Evolutionary conservation across 1,140 invertebrate species (phyloP).

Genomic region (Mizuhopecten yessoensis): DNA sequence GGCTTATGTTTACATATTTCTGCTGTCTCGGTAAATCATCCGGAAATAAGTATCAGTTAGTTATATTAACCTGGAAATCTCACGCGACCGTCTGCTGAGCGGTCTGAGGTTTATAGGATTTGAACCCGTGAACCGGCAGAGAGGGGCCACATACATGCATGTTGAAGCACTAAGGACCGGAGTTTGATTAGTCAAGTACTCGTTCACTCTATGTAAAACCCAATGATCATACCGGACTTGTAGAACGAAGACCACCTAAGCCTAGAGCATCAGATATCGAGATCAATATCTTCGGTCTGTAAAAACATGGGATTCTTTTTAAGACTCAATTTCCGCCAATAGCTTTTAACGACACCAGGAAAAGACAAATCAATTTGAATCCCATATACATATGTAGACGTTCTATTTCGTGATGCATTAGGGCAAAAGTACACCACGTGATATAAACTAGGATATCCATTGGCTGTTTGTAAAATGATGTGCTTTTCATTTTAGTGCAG

Average conservation of each 20-base stretch:
- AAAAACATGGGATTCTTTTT: not conserved
- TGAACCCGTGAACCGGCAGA: not conserved
- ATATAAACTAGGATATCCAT: too few relatives aligned
- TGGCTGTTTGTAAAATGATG: too few relatives aligned
- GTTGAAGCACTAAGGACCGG: not conserved
- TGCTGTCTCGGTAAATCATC: not conserved
- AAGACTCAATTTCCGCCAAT: conserved; percentile 7
- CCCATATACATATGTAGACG: not conserved
- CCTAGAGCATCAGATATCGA: not conserved
- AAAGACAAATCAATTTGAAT: not conserved
- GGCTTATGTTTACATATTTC: not conserved
- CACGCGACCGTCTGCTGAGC: not conserved
- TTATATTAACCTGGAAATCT: not conserved
- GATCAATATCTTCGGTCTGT: not conserved
- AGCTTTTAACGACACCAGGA: not conserved
- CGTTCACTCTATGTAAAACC: not conserved
- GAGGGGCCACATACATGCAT: too few relatives aligned
- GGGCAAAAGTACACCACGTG: too few relatives aligned
- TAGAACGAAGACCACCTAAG: not conserved
- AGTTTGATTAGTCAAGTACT: not conserved
- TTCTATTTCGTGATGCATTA: not conserved
- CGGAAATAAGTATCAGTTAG: not conserved
- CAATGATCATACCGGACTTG: not conserved
- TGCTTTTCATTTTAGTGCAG: too few relatives aligned
- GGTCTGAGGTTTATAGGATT: not conserved